Base-by-base conservation (phyloP, 2,113 vertebrate species). In the Rhombomys opimus region DNA sequence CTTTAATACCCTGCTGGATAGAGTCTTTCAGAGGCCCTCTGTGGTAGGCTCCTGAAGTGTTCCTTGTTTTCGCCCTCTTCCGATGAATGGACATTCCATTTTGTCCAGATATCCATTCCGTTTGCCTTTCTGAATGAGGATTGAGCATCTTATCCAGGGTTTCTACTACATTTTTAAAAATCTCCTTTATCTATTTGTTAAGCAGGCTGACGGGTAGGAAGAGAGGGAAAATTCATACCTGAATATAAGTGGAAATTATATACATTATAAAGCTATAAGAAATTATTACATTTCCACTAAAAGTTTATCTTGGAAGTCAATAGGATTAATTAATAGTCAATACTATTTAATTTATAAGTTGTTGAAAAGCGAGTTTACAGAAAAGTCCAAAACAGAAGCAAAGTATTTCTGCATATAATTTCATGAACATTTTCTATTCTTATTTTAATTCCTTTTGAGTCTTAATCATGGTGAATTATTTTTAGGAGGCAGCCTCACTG, bases 291-390 rank as follows among this genome's bases (percentile, higher is more conserved):
- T 87, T 30, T 93, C 82, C 63, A n/a, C 52, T 46, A n/a, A 87
- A 63, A 12, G 70, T 68, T 57, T 76, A 23, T 61, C 30, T 25
- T 88, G 23, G 52, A 94, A 94, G 75, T 94, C 70, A 96, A n/a
- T 72, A 86, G 13, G 63, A 87, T 46, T 46, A 46, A 46, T 46
- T 46, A 46, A 46, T 46, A 46, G 46, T 46, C 38, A 91, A 73
- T 91, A 32, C 72, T 17, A 73, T 38, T 87, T 91, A 61, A 93
- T 85, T 93, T 95, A 68, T 25, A 89, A 87, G 91, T 84, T 95
- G 32, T 63, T 90, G 86, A 93, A 91, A 85, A 52, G 50, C 22
- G 80, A 77, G 52, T 72, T 84, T 54, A 72, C 18, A 23, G 80
- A 87, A 41, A 87, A 73, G 73, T 94, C 14, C 77, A 8, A 78